Evolutionary conservation across 2,797 vertebrate species (phyloP).

Genomic region (Anniella stebbinsi): DNA sequence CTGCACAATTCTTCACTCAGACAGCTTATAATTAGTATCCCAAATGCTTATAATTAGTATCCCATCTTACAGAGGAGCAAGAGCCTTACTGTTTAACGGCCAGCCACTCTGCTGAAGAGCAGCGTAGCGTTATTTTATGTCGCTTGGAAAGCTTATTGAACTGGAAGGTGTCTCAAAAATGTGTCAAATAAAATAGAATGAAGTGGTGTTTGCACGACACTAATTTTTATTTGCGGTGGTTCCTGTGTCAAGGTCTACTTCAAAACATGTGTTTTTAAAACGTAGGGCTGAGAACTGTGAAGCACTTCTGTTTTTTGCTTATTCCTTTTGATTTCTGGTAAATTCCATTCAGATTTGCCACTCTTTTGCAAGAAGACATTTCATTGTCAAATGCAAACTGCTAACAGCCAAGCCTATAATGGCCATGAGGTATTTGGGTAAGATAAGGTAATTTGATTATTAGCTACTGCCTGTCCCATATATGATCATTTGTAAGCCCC

Average conservation of each 20-base stretch:
- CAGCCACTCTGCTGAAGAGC: not conserved
- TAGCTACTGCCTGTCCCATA: not conserved
- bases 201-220: not conserved
- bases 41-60: not conserved
- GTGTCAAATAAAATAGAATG: not conserved
- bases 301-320: not conserved
- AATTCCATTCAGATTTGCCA: not conserved
- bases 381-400: not conserved
- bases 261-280: not conserved
- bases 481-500: slow-evolving; percentile 1
- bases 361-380: not conserved
- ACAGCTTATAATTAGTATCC: not conserved
- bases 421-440: not conserved
- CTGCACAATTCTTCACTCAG: not conserved
- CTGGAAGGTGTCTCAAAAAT: not conserved
- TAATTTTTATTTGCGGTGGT: not conserved
- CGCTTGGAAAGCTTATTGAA: not conserved
- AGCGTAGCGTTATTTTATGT: not conserved
- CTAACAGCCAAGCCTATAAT: too few relatives aligned
- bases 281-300: not conserved
- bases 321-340: not conserved
- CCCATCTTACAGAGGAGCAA: not conserved
- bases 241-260: not conserved
- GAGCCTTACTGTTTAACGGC: not conserved
- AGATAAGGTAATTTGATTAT: not conserved